phyloP scores from a whole-genome alignment of 2,113 vertebrate genomes.

The Motacilla tschutschensis region DNA sequence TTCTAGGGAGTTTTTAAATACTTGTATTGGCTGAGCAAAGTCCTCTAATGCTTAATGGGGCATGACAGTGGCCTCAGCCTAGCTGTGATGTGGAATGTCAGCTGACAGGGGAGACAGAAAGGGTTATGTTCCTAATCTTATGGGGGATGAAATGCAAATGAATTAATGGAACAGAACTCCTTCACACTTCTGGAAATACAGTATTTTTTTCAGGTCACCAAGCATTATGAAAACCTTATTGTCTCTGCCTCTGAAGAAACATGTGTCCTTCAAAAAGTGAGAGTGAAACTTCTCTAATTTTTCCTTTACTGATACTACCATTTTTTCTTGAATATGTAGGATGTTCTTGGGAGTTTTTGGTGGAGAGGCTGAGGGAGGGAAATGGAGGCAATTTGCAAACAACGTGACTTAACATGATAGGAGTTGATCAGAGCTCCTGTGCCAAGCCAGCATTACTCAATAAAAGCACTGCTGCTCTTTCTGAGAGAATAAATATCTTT shows the following conservation, averaged over 20 bases:
- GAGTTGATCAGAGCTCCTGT: not conserved
- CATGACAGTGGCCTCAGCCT: not conserved
- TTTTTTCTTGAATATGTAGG: not conserved
- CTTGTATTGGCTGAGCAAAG: slow-evolving; percentile 22
- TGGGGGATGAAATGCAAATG: slow-evolving; percentile 21
- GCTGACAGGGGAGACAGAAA: slow-evolving; percentile 2
- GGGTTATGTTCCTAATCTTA: slow-evolving; percentile 22
- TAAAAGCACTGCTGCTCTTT: not conserved
- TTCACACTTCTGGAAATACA: slow-evolving; percentile 20
- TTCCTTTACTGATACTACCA: not conserved
- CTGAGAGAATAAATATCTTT: slow-evolving; percentile 13
- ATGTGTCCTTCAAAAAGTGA: not conserved
- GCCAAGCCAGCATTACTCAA: not conserved
- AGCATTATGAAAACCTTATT: not conserved
- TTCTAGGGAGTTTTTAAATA: slow-evolving; percentile 46
- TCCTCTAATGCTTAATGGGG: slow-evolving; percentile 39
- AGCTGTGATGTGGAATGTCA: not conserved
- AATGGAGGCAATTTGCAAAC: not conserved
- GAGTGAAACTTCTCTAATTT: not conserved
- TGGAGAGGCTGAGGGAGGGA: not conserved
- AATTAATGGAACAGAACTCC: slow-evolving; percentile 28
- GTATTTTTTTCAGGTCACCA: not conserved
- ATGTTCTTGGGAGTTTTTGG: not conserved
- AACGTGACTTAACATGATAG: not conserved
- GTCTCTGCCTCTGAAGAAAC: not conserved